Evolutionary conservation across 2,113 vertebrate genomes (phyloP), one percentile per base, ranked within the genome.

Genomic region (Etia nguti): DNA sequence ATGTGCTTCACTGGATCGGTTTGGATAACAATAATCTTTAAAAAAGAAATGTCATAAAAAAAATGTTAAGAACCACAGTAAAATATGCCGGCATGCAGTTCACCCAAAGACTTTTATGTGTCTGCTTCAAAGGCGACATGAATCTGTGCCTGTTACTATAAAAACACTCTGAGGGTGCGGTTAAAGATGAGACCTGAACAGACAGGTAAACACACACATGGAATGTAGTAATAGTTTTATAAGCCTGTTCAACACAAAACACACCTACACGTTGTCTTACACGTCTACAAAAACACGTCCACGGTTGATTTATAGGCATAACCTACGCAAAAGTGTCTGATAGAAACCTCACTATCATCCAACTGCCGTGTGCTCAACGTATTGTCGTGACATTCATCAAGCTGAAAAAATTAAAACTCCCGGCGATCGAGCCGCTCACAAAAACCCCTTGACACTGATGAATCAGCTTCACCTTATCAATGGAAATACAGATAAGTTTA

Each of bases 191-290:
- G 89, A 89, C 84, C 77, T 84, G 89, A 89, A 65, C 92, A 43
- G 88, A 88, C 92, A 93, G 80, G 88, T 84, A 89, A 91, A 94
- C 92, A 94, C 80, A 81, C 89, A 82, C 26, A 87, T 59, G 92
- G 94, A 94, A 95, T 95, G 92, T 90, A 79, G 89, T 91, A 92
- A 93, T 94, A 80, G 85, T 92, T 93, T 94, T 92, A 90, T 85
- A 91, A 92, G 80, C 86, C 87, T 36, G 60, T 79, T 90, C 29
- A 59, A 90, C 52, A 82, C 82, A 86, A 91, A 94, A 87, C 90
- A 94, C 94, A 92, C 93, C 93, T 89, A 84, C 80, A 46, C 82
- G 5, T 41, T 57, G 65, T 70, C 59, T 43, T 68, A 70, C 59
- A 43, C 3, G 11, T 41, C 83, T 82, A 84, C 20, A 90, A 82